These are phyloP conservation scores for Aphelocoma californica DNA, from an alignment of 2,797 vertebrate species.

Conservation along the genomic window DNA sequence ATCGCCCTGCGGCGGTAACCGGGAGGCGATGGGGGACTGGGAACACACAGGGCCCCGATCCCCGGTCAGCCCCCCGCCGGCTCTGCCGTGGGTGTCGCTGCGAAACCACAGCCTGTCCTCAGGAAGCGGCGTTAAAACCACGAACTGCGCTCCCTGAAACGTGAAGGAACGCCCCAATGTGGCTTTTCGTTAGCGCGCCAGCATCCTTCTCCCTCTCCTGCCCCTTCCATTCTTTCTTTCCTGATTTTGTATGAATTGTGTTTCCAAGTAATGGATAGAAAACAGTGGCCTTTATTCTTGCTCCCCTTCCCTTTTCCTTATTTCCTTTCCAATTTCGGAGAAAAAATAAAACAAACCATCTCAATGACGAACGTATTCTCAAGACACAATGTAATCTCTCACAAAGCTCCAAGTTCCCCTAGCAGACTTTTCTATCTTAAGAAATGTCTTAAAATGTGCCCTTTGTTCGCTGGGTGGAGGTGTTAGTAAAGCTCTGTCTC, in stretches of 20 bases:
- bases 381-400: not conserved
- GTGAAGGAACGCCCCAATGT: fast-evolving
- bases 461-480: not conserved
- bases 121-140: fast-evolving
- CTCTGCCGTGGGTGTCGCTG: not conserved
- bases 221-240: fast-evolving
- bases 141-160: not conserved
- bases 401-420: not conserved
- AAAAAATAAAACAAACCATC: not conserved
- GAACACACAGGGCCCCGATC: too few relatives aligned
- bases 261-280: not conserved
- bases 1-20: not conserved
- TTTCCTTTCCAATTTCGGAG: not conserved
- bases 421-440: not conserved
- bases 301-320: not conserved
- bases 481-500: not conserved
- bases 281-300: not conserved
- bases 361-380: not conserved
- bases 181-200: not conserved
- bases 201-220: not conserved
- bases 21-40: not conserved
- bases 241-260: not conserved
- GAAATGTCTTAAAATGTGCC: not conserved
- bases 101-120: fast-evolving
- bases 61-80: fast-evolving